A percentile compares a stretch with the other conserved stretches of the same genome.
Evolutionary conservation across 2,113 vertebrate species (phyloP).

Genomic region (Hemiprocne comata): DNA sequence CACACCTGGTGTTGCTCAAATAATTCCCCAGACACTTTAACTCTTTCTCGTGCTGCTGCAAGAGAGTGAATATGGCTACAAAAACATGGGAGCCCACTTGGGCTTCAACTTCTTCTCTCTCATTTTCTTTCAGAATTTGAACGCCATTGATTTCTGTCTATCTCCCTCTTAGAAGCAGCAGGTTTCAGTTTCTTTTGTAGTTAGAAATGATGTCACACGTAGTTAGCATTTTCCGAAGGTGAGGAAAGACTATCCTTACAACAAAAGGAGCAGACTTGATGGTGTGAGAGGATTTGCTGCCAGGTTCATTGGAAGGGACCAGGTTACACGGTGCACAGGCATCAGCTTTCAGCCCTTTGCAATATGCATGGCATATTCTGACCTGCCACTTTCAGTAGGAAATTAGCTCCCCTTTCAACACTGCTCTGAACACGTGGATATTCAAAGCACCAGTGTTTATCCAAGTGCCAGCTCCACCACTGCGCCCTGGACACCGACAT

Average conservation of each 20-base stretch:
- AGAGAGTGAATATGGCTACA: neutral
- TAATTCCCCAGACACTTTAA: slow-evolving; percentile 5
- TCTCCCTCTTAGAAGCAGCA: neutral
- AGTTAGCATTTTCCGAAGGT: slow-evolving; percentile 44
- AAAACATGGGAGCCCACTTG: neutral
- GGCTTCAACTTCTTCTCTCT: neutral
- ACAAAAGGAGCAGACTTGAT: neutral
- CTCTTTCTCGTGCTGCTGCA: neutral
- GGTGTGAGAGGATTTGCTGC: slow-evolving; percentile 30
- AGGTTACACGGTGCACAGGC: slow-evolving; percentile 25
- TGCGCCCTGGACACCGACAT: neutral
- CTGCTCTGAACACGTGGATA: neutral
- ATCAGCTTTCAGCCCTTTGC: slow-evolving; percentile 60
- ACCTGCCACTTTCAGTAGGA: neutral
- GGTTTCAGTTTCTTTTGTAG: slow-evolving; percentile 3
- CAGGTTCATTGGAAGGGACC: neutral
- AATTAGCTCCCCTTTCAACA: neutral
- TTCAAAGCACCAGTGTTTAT: rapidly evolving
- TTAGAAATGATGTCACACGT: neutral
- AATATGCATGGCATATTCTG: slow-evolving; percentile 55
- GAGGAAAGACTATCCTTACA: slow-evolving; percentile 48
- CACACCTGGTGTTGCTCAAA: slow-evolving; percentile 8
- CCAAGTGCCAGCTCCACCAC: rapidly evolving
- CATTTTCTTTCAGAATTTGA: neutral
- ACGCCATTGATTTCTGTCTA: neutral